A percentile compares a stretch with the other conserved stretches of the same genome.
Conservation (phyloP, 2,888 invertebrate genomes). For the Meloe dianella region DNA sequence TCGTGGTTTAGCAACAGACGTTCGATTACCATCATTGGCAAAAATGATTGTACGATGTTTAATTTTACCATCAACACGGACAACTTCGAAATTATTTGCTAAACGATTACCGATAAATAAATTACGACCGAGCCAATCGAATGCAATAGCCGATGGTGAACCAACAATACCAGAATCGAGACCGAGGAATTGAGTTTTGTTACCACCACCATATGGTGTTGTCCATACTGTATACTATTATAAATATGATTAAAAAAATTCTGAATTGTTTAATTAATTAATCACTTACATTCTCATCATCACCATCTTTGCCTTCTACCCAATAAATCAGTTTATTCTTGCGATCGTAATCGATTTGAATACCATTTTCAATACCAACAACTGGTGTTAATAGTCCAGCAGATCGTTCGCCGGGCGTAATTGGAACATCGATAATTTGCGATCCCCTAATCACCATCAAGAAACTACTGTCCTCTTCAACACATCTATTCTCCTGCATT, state of each 20-base stretch:
- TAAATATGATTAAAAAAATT: conserved; percentile 9
- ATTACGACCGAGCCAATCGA: conserved; percentile 97
- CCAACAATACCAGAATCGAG: conserved; percentile 86
- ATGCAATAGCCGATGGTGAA: conserved; percentile 88
- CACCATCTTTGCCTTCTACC: conserved; percentile 80
- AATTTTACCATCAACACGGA: conserved; percentile 83
- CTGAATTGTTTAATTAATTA: neutral
- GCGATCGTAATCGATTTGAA: conserved; percentile 91
- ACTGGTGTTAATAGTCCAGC: conserved; percentile 84
- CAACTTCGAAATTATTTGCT: conserved; percentile 89
- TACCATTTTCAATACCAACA: conserved; percentile 86
- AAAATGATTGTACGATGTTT: conserved; percentile 85
- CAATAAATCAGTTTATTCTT: conserved; percentile 84
- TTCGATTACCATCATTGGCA: conserved; percentile 85
- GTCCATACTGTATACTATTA: conserved; percentile 81
- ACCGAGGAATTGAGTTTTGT: conserved; percentile 82
- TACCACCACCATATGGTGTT: conserved; percentile 85
- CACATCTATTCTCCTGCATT: conserved; percentile 72
- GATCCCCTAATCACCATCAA: conserved; percentile 88
- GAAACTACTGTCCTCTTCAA: conserved; percentile 86
- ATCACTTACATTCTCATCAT: conserved; percentile 67
- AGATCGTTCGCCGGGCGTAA: conserved; percentile 76
- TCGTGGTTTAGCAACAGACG: conserved; percentile 86
- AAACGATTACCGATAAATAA: conserved; percentile 89
- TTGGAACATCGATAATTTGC: conserved; percentile 85